A percentile compares a stretch with the other conserved stretches of the same genome.
phyloP scores from a whole-genome alignment of 2,888 invertebrate genomes.

The Protonemura montana region DNA sequence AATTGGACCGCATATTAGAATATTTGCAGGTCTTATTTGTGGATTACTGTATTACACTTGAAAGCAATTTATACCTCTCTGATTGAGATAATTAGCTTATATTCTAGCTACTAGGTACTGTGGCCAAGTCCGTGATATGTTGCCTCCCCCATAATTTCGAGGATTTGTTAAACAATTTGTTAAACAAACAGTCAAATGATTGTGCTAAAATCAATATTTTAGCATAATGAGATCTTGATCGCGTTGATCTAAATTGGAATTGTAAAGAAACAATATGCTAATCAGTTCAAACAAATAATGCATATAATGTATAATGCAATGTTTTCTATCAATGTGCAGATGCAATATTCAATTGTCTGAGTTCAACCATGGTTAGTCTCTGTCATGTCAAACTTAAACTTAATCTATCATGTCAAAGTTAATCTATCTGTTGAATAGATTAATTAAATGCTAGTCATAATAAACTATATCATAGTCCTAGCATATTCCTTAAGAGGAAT shows the following conservation, averaged over 20 bases:
- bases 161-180: too few relatives aligned
- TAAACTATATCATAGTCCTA: too few relatives aligned
- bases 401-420: too few relatives aligned
- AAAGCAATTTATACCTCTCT: conserved; percentile 3
- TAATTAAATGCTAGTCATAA: too few relatives aligned
- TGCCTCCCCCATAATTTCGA: too few relatives aligned
- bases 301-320: too few relatives aligned
- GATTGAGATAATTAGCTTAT: not conserved
- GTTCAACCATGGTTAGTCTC: not conserved
- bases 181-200: too few relatives aligned
- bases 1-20: not conserved
- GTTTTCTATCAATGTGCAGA: too few relatives aligned
- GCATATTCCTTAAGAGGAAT: too few relatives aligned
- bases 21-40: not conserved
- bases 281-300: not conserved
- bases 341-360: not conserved
- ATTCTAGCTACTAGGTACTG: not conserved
- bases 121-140: too few relatives aligned
- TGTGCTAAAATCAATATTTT: not conserved
- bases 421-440: too few relatives aligned
- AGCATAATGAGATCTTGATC: not conserved
- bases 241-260: not conserved
- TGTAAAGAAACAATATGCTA: not conserved
- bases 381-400: too few relatives aligned
- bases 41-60: not conserved